Percentiles rank a stretch among this genome's conserved stretches.
Evolutionary conservation across 2,888 invertebrate species (phyloP).

Genomic region (Drosophila anomelani): DNA sequence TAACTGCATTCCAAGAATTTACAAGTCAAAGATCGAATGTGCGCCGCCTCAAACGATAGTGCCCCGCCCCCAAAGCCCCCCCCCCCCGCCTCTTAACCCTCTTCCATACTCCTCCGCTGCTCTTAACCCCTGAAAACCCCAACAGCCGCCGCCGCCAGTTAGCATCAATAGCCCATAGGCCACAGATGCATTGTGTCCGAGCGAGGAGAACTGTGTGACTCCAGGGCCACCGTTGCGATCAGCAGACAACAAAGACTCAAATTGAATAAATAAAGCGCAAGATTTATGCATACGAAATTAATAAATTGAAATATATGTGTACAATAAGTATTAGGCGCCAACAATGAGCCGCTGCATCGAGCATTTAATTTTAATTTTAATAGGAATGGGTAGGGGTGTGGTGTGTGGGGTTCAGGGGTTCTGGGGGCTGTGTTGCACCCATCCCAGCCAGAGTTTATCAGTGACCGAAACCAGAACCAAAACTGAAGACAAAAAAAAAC

Average conservation of each 20-base stretch:
- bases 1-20: conserved; percentile 78
- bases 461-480: conserved; percentile 49
- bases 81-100: conserved; percentile 1
- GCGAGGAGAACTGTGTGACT: conserved; percentile 20
- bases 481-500: conserved; percentile 11
- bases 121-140: conserved; percentile 8
- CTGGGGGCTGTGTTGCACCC: conserved; percentile 17
- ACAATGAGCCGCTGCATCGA: conserved; percentile 54
- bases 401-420: neutral
- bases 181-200: conserved; percentile 56
- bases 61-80: conserved; percentile 14
- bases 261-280: conserved; percentile 74
- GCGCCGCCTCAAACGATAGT: conserved; percentile 64
- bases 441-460: conserved; percentile 55
- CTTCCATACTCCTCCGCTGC: conserved; percentile 1
- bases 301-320: conserved; percentile 69
- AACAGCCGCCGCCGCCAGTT: neutral
- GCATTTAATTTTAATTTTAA: conserved; percentile 66
- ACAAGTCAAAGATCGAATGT: conserved; percentile 78
- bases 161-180: conserved; percentile 14
- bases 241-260: conserved; percentile 76
- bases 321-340: conserved; percentile 62
- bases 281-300: conserved; percentile 77
- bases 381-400: neutral
- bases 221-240: conserved; percentile 57